Evolutionary conservation across 2,113 vertebrate species (phyloP).

Genomic region (Pygoscelis adeliae): DNA sequence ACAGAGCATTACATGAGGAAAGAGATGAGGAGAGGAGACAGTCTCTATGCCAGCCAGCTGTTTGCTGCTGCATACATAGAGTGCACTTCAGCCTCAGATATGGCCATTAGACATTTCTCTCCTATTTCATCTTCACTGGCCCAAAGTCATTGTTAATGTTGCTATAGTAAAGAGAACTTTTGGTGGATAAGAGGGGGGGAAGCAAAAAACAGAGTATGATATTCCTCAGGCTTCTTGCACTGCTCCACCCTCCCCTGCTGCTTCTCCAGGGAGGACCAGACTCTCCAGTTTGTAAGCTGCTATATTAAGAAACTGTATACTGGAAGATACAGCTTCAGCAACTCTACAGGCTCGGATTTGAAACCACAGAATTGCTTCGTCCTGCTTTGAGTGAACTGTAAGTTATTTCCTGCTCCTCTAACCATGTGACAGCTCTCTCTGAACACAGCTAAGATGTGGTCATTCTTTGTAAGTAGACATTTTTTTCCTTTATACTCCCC

Average conservation of each 20-base stretch:
- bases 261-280: background rate
- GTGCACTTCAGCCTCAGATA: background rate
- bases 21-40: background rate
- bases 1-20: background rate
- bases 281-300: constrained; percentile 19
- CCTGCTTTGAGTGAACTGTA: constrained; percentile 5
- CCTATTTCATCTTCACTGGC: background rate
- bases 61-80: background rate
- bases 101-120: background rate
- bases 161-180: background rate
- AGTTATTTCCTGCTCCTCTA: constrained; percentile 57
- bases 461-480: constrained; percentile 31
- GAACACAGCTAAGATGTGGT: constrained; percentile 51
- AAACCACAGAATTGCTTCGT: constrained; percentile 51
- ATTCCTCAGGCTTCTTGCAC: background rate
- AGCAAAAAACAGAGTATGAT: background rate
- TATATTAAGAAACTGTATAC: constrained; percentile 7
- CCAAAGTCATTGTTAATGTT: background rate
- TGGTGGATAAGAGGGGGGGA: background rate
- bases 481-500: constrained; percentile 35
- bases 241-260: background rate
- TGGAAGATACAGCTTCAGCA: constrained; percentile 23
- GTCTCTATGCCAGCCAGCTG: background rate
- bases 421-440: background rate
- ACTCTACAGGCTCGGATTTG: background rate